A percentile compares a stretch with the other conserved stretches of the same genome.
Conservation (phyloP, 2,888 invertebrate genomes). For the Germaria angustata region DNA sequence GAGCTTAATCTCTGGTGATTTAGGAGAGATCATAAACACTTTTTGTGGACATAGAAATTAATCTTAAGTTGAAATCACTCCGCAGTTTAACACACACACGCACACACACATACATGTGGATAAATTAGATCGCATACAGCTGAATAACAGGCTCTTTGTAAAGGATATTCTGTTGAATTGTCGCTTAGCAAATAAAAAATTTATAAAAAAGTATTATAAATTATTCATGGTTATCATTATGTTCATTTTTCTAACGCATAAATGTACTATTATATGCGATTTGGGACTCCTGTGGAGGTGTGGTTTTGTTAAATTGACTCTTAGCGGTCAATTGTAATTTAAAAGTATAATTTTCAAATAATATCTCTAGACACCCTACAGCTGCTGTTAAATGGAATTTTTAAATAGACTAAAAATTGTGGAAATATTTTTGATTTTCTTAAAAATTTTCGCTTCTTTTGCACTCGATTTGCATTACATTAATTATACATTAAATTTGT, state of each 20-base stretch:
- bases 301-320: conserved; percentile 54
- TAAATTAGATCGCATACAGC: conserved; percentile 23
- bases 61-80: conserved; percentile 50
- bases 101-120: conserved; percentile 11
- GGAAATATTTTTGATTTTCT: too few species aligned
- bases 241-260: background rate
- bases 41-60: conserved; percentile 55
- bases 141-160: conserved; percentile 23
- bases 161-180: conserved; percentile 57
- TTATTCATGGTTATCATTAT: conserved; percentile 43
- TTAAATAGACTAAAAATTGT: background rate
- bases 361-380: conserved; percentile 39
- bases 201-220: conserved; percentile 49
- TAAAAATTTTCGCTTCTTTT: too few species aligned
- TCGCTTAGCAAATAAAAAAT: too few species aligned
- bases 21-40: conserved; percentile 62
- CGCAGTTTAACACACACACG: background rate
- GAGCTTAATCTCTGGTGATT: conserved; percentile 59
- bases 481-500: too few species aligned
- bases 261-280: background rate
- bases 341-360: conserved; percentile 33
- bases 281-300: conserved; percentile 56
- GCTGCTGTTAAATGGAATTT: background rate
- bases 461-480: too few species aligned
- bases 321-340: conserved; percentile 50